Percentiles rank a stretch among this genome's conserved stretches.
Evolutionary conservation across 53 echinoderm and acorn worm genomes (phyloP).

Genomic region (Stichopus horrens): DNA sequence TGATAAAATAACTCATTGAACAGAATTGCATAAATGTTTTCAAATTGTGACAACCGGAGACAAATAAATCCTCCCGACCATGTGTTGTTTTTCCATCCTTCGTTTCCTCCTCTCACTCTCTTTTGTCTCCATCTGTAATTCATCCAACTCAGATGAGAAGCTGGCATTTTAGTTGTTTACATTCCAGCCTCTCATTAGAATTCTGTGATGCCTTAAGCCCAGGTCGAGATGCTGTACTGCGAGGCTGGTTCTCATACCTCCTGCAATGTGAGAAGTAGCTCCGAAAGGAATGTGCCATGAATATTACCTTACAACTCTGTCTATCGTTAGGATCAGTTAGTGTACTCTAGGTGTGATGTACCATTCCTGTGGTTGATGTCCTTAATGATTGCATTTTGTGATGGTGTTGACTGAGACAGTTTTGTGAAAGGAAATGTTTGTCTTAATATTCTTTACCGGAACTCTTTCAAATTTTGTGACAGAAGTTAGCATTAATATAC

Average conservation of each 20-base stretch:
- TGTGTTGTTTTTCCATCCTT: background rate
- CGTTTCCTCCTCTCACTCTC: background rate
- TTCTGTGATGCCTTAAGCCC: conserved; percentile 1
- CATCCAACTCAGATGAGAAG: conserved; percentile 13
- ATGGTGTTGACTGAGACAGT: too few relatives aligned
- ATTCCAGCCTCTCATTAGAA: conserved; percentile 28
- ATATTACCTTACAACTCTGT: background rate
- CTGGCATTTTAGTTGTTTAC: conserved; percentile 18
- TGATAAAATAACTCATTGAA: too few relatives aligned
- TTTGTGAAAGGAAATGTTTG: too few relatives aligned
- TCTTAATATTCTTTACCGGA: too few relatives aligned
- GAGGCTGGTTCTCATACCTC: background rate
- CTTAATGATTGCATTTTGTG: too few relatives aligned
- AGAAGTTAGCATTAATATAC: too few relatives aligned
- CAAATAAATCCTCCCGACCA: background rate
- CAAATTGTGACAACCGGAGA: background rate
- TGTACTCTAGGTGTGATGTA: too few relatives aligned
- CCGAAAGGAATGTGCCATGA: conserved; percentile 3
- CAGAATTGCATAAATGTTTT: background rate
- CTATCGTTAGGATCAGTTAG: too few relatives aligned
- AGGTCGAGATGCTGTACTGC: background rate
- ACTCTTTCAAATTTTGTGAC: too few relatives aligned
- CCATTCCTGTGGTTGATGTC: too few relatives aligned
- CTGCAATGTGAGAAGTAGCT: conserved; percentile 30
- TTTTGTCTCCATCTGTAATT: background rate